A percentile compares a stretch with the other conserved stretches of the same genome.
Conservation (phyloP, 2,113 vertebrate genomes). For the Egretta garzetta region DNA sequence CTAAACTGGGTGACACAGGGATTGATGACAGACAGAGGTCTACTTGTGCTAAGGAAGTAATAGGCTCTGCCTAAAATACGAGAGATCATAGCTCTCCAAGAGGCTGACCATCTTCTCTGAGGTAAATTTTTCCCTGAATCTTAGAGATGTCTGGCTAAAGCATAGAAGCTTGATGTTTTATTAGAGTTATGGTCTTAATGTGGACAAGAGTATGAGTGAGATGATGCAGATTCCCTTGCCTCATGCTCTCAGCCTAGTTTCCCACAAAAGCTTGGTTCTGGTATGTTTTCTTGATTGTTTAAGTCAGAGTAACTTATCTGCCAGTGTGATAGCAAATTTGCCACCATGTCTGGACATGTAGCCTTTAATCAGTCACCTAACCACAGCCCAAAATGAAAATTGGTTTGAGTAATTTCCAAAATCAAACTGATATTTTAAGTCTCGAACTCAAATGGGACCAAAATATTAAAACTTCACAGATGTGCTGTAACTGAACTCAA, state of each 20-base stretch:
- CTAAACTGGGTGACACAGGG: not conserved
- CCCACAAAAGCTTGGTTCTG: not conserved
- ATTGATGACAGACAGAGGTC: not conserved
- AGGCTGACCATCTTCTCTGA: not conserved
- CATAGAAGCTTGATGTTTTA: not conserved
- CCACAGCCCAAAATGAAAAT: not conserved
- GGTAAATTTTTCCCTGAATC: not conserved
- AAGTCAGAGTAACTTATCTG: not conserved
- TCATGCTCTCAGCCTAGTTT: not conserved
- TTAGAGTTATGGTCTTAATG: not conserved
- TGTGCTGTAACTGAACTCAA: not conserved
- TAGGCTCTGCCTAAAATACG: not conserved
- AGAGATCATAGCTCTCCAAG: not conserved
- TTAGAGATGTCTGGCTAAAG: not conserved
- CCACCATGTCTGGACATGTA: not conserved
- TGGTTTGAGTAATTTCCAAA: not conserved
- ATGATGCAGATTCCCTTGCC: not conserved
- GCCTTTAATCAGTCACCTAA: not conserved
- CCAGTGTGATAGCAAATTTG: not conserved
- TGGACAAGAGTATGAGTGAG: not conserved
- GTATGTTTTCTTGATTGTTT: not conserved
- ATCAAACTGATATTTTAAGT: not conserved
- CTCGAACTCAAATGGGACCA: not conserved
- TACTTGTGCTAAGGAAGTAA: not conserved
- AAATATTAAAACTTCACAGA: not conserved